Percentiles rank a stretch among this genome's conserved stretches.
Conservation (phyloP, 2,113 vertebrate genomes). For the Channa argus region DNA sequence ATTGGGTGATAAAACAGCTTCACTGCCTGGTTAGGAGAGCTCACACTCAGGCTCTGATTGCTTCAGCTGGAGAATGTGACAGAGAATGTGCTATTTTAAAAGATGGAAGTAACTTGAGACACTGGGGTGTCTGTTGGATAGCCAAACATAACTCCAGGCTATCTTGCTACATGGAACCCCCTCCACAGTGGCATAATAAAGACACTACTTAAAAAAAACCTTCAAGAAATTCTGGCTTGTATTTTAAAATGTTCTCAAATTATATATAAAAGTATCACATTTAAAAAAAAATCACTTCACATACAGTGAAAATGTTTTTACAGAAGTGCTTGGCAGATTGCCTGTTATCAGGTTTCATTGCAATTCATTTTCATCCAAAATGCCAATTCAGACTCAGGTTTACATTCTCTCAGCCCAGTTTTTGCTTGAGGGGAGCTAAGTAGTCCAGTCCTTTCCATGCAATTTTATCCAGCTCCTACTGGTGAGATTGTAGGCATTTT, state of each 20-base stretch:
- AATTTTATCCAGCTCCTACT: too few relatives aligned
- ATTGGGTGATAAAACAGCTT: conserved; percentile 21
- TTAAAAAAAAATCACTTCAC: neutral
- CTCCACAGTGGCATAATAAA: neutral
- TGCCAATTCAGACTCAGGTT: neutral
- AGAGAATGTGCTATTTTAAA: conserved; percentile 81
- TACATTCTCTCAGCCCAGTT: neutral
- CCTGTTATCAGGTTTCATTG: neutral
- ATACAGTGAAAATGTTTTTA: neutral
- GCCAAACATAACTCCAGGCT: conserved; percentile 68
- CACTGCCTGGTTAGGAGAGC: conserved; percentile 21
- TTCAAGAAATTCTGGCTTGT: neutral
- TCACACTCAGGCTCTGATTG: conserved; percentile 22
- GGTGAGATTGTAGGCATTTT: too few relatives aligned
- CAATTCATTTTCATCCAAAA: neutral
- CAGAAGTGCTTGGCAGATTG: neutral
- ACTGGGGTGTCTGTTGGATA: conserved; percentile 63
- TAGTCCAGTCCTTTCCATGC: too few relatives aligned
- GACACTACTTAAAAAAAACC: neutral
- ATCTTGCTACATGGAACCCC: conserved; percentile 50
- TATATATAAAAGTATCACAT: too few relatives aligned
- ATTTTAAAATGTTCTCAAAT: neutral
- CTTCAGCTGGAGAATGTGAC: conserved; percentile 64
- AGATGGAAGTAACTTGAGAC: conserved; percentile 79
- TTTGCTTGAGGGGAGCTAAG: too few relatives aligned